Evolutionary conservation across 2,888 invertebrate species (phyloP), one percentile per base, ranked within the genome.

Genomic region (Abrostola tripartita): DNA sequence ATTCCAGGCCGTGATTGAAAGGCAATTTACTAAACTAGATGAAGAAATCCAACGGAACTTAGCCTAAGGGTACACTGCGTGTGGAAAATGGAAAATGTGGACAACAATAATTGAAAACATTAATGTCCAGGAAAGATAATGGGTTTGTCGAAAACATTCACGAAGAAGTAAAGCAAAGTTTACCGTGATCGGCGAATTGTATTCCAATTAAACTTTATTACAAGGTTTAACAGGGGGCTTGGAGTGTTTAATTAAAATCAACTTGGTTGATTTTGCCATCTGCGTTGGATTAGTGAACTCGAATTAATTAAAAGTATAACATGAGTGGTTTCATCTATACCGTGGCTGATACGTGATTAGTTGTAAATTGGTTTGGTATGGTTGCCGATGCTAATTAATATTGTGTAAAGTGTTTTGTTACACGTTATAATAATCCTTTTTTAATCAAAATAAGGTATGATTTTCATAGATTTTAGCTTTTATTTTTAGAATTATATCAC

Each of bases 181-280:
- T 61, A 24, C 55, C 60, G 63, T 64, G 55, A 60, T 75, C 53
- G 52, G 70, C 56, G 52, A 75, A 73, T 81, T 81, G 71, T 75
- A 83, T 78, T 80, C 60, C 62, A 80, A 81, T 81, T 78, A 74
- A 81, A 83, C 74, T 83, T 82, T 75, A 76, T 71, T 74, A 68
- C 68, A 66, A 78, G 68, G 68, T 70, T 70, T 58, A 61, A 58
- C 42, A 51, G 44, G 42, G 36, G 52, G 59, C 35, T 60, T 49
- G 49, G 55, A 64, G 63, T 65, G 65, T 68, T 76, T 82, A 71
- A 79, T 78, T 83, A 61, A 70, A 74, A 81, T 71, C 61, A 67
- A 81, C 64, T 65, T 56, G 52, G 54, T 68, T 72, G 63, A 74
- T 65, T 72, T 69, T 68, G 50, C 62, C 65, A 65, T 66, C 63